Evolutionary conservation across 1,140 invertebrate species (phyloP), one percentile per base, ranked within the genome.

Genomic region (Bombus waltoni): DNA sequence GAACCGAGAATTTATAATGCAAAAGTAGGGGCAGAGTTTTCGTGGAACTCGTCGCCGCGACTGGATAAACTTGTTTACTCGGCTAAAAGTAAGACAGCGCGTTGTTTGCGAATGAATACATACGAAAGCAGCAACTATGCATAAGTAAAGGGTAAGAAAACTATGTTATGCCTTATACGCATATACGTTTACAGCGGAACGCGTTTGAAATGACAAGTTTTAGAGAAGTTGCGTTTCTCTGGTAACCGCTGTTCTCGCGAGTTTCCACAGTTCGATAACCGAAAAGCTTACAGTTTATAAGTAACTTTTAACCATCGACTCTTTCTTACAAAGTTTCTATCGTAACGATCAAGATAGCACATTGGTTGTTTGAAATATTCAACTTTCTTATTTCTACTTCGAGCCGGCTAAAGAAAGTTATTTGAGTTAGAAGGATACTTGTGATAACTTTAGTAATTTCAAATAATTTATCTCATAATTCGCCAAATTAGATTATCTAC

Each of bases 91-190:
- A 85, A 85, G 78, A 81, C 83, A 44, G 77, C 74, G 70, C 83
- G 83, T 66, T 80, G 83, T 85, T 85, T 81, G 83, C 83, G 83
- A 81, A 85, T 74, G 78, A 85, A 84, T 84, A 79, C 75, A 72
- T 85, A 72, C 40, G 76, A 79, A 71, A 80, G 68, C 53, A 80
- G 42, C 66, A 47, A 32, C 76, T 72, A 80, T 85, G 83, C 83
- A 79, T 79, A 85, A 57, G 81, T 80, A 72, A 85, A 85, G 83
- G 76, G 38, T 38, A 40, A n/a, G 83, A n/a, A 53, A 71, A 71
- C 75, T 57, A 25, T 53, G 75, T 53, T 28, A 25, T 22, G 28
- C 38, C 42, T 85, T 73, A 53, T 15, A 74, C 53, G 83, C 65
- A 47, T 59, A n/a, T 57, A 70, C 38, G 22, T 65, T 40, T 40